phyloP scores from a whole-genome alignment of 2,888 invertebrate species.

The Pelosia muscerda region DNA sequence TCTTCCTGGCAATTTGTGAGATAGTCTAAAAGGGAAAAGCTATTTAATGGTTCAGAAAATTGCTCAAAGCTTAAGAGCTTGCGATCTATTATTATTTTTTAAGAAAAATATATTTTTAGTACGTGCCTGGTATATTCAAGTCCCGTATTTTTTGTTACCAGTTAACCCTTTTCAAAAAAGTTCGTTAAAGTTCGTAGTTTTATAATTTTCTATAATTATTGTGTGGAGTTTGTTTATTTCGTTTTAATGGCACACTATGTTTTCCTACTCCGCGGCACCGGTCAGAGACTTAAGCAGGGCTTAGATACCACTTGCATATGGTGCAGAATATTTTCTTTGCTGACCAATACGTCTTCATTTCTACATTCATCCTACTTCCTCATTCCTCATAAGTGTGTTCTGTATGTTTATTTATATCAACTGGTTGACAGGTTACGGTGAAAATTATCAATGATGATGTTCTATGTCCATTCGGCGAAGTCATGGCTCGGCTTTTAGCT shows the following conservation, averaged over 20 bases:
- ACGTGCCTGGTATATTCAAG: constrained; percentile 1
- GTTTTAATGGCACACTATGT: background rate
- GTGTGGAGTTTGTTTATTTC: too few species aligned
- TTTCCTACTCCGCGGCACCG: too few species aligned
- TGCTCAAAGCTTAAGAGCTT: constrained; percentile 22
- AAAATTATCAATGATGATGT: background rate
- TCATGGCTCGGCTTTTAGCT: background rate
- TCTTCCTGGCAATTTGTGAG: constrained; percentile 44
- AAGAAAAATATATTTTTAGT: constrained; percentile 18
- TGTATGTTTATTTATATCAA: too few species aligned
- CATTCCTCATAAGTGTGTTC: too few species aligned
- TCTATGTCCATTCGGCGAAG: background rate
- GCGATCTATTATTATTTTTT: constrained; percentile 34
- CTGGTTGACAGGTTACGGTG: background rate
- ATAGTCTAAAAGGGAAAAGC: constrained; percentile 37
- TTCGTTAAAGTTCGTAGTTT: background rate
- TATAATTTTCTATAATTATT: background rate
- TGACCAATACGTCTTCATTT: too few species aligned
- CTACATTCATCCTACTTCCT: too few species aligned
- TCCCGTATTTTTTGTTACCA: background rate
- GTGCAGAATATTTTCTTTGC: too few species aligned
- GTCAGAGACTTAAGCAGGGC: too few species aligned
- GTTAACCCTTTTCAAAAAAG: constrained; percentile 22
- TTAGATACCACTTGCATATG: too few species aligned
- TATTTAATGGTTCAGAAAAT: constrained; percentile 50